phyloP scores from a whole-genome alignment of 2,888 invertebrate genomes.

The Elaeidobius kamerunicus region DNA sequence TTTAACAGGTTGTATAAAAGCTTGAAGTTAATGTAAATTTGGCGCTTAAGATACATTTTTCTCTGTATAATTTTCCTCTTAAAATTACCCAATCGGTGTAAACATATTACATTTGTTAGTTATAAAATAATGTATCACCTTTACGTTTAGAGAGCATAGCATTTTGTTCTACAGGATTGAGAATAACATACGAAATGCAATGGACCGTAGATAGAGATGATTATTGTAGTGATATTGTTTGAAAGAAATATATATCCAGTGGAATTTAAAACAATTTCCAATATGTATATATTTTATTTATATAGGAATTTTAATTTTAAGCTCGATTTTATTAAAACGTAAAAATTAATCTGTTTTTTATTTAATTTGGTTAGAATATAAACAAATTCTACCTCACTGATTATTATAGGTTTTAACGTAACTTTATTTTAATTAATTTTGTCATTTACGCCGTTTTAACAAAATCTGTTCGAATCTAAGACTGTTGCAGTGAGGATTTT shows the following conservation, averaged over 20 bases:
- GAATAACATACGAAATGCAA: slow-evolving; percentile 35
- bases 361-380: slow-evolving; percentile 39
- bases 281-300: slow-evolving; percentile 42
- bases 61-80: slow-evolving; percentile 32
- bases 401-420: slow-evolving; percentile 34
- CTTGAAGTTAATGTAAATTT: slow-evolving; percentile 40
- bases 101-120: slow-evolving; percentile 39
- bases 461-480: slow-evolving; percentile 44
- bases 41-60: slow-evolving; percentile 16
- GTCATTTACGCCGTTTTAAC: slow-evolving; percentile 36
- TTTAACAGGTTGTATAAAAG: slow-evolving; percentile 40
- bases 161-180: slow-evolving; percentile 22
- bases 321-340: slow-evolving; percentile 21
- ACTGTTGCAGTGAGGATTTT: slow-evolving; percentile 41
- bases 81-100: slow-evolving; percentile 44
- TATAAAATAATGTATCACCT: slow-evolving; percentile 32
- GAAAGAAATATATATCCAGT: slow-evolving; percentile 34
- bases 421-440: slow-evolving; percentile 38
- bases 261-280: slow-evolving; percentile 44
- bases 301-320: slow-evolving; percentile 34
- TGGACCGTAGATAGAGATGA: slow-evolving; percentile 43
- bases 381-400: slow-evolving; percentile 49
- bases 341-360: slow-evolving; percentile 28
- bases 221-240: slow-evolving; percentile 41
- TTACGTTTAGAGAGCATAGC: slow-evolving; percentile 29